Percentiles rank a stretch among this genome's conserved stretches.
phyloP scores from a whole-genome alignment of 2,797 vertebrate genomes.

The Salmo trutta region DNA sequence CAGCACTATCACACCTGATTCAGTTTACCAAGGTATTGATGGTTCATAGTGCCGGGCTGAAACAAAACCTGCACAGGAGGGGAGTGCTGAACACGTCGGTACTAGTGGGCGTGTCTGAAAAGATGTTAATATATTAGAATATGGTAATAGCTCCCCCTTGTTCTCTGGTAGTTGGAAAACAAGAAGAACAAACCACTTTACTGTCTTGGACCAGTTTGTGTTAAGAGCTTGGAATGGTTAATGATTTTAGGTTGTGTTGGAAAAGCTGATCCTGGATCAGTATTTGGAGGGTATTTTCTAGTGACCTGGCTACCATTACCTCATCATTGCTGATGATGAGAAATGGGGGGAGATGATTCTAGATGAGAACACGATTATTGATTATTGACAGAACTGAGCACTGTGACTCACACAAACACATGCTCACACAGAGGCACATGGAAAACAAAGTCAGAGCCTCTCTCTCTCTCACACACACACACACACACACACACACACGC shows the following conservation, averaged over 20 bases:
- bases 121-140: not conserved
- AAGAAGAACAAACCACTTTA: not conserved
- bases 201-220: too few species aligned
- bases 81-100: not conserved
- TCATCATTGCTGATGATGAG: too few species aligned
- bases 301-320: too few species aligned
- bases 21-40: not conserved
- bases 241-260: too few species aligned
- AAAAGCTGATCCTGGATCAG: too few species aligned
- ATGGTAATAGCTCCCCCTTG: not conserved
- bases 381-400: too few species aligned
- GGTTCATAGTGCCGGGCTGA: not conserved
- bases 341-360: too few species aligned
- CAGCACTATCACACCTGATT: not conserved
- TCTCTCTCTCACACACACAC: too few species aligned
- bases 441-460: not conserved
- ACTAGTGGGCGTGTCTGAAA: not conserved
- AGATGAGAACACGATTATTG: too few species aligned
- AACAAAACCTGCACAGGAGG: not conserved
- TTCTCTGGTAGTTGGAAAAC: not conserved
- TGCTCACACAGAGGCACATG: not conserved
- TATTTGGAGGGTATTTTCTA: too few species aligned
- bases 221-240: too few species aligned
- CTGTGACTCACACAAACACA: too few species aligned
- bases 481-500: not conserved